These are phyloP conservation scores for Acleris laterana DNA, from an alignment of 2,888 invertebrate species.

Conservation along the genomic window DNA sequence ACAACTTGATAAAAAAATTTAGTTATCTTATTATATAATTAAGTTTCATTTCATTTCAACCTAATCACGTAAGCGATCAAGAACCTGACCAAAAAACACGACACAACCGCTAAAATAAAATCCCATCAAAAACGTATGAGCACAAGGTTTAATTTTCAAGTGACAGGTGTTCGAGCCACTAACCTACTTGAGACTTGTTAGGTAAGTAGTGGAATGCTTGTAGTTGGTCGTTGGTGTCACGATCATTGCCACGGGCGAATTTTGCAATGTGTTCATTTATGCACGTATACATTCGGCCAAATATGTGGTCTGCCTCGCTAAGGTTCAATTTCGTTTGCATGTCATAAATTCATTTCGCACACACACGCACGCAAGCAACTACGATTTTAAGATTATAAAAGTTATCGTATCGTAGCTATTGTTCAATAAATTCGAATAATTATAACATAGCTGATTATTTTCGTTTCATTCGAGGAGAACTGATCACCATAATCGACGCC, in stretches of 20 bases:
- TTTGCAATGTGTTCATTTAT: slow-evolving; percentile 6
- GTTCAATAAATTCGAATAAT: too few species aligned
- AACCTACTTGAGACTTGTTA: slow-evolving; percentile 22
- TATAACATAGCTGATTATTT: too few species aligned
- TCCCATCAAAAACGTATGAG: background rate
- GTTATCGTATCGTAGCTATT: too few species aligned
- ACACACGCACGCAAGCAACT: too few species aligned
- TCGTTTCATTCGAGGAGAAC: too few species aligned
- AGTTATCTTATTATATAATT: too few species aligned
- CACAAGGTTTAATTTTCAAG: slow-evolving; percentile 1
- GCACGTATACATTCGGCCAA: background rate
- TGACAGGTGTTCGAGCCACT: slow-evolving; percentile 1
- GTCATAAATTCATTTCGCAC: too few species aligned
- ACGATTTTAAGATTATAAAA: too few species aligned
- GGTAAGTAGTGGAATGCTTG: slow-evolving; percentile 14
- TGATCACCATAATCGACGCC: too few species aligned
- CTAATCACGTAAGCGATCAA: too few species aligned
- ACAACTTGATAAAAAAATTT: too few species aligned
- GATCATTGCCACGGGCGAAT: slow-evolving; percentile 24
- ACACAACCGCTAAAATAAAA: background rate
- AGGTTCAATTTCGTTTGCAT: background rate
- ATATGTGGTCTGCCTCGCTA: background rate
- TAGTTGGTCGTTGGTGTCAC: slow-evolving; percentile 8
- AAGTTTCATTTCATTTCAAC: too few species aligned
- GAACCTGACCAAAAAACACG: background rate